These are phyloP conservation scores for Caenorhabditis wallacei DNA, from an alignment of 2,888 invertebrate species.

Conservation along the genomic window DNA sequence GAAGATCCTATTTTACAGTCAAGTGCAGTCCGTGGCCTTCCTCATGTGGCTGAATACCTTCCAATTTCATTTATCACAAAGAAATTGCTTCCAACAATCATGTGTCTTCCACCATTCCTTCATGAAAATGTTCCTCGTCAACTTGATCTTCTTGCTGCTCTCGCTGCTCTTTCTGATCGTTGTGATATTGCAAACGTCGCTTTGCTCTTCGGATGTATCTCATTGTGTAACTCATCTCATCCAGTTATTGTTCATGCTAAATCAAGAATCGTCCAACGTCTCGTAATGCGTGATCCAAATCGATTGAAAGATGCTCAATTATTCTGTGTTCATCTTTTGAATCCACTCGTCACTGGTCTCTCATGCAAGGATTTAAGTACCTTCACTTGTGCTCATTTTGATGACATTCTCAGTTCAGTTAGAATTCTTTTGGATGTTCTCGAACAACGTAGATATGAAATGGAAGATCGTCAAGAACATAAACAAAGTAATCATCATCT, in stretches of 20 bases:
- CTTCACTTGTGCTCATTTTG: slow-evolving; percentile 80
- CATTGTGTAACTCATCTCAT: slow-evolving; percentile 77
- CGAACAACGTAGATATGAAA: slow-evolving; percentile 81
- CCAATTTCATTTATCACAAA: slow-evolving; percentile 76
- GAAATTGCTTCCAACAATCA: slow-evolving; percentile 76
- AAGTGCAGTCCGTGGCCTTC: slow-evolving; percentile 76
- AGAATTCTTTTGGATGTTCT: slow-evolving; percentile 81
- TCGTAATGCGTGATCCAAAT: slow-evolving; percentile 80
- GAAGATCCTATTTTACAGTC: slow-evolving; percentile 67
- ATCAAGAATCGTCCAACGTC: slow-evolving; percentile 79
- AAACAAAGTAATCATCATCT: slow-evolving; percentile 58
- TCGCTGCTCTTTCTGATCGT: slow-evolving; percentile 79
- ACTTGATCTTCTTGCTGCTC: slow-evolving; percentile 78
- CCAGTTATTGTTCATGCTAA: slow-evolving; percentile 82
- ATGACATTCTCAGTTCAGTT: slow-evolving; percentile 80
- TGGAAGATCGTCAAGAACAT: slow-evolving; percentile 76
- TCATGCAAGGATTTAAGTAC: slow-evolving; percentile 66
- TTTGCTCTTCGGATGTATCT: slow-evolving; percentile 74
- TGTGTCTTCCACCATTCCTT: slow-evolving; percentile 76
- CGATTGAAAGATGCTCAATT: slow-evolving; percentile 77
- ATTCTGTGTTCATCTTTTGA: slow-evolving; percentile 79
- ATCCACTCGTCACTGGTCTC: slow-evolving; percentile 79
- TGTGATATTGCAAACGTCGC: slow-evolving; percentile 77
- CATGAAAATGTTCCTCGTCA: slow-evolving; percentile 82
- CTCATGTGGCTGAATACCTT: slow-evolving; percentile 78